phyloP scores from a whole-genome alignment of 2,888 invertebrate genomes.

The Ligdia adustata region DNA sequence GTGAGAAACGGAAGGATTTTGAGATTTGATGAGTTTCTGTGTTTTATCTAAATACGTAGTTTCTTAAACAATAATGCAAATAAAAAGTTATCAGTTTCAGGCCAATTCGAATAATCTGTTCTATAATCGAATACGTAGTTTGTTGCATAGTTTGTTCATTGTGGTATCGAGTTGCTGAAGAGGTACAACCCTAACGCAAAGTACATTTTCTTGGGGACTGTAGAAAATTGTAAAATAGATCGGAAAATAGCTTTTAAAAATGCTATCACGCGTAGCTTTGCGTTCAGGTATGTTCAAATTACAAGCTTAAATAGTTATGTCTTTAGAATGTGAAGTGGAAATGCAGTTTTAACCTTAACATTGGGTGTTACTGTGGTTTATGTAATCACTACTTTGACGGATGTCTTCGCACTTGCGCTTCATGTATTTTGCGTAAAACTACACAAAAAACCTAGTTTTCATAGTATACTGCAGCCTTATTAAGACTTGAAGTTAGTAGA shows the following conservation, averaged over 20 bases:
- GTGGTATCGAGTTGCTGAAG: slow-evolving; percentile 5
- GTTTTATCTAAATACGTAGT: no score
- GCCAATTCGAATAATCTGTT: background rate
- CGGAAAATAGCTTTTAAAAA: slow-evolving; percentile 70
- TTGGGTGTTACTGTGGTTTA: slow-evolving; percentile 68
- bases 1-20: no score
- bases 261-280: slow-evolving; percentile 88
- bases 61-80: no score
- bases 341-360: slow-evolving; percentile 52
- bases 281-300: slow-evolving; percentile 84
- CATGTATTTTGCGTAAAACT: slow-evolving; percentile 23
- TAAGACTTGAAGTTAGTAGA: no score
- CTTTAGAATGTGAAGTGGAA: slow-evolving; percentile 11
- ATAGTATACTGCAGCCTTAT: no score
- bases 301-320: slow-evolving; percentile 16
- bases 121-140: background rate
- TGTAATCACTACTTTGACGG: slow-evolving; percentile 80
- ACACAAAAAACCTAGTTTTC: no score
- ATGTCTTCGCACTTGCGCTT: slow-evolving; percentile 38
- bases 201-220: slow-evolving; percentile 60
- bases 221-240: slow-evolving; percentile 55
- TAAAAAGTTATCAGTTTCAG: no score
- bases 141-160: background rate
- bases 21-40: no score
- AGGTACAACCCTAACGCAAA: slow-evolving; percentile 60